A percentile compares a stretch with the other conserved stretches of the same genome.
phyloP scores from a whole-genome alignment of 1,140 invertebrate genomes.

The Manduca sexta region DNA sequence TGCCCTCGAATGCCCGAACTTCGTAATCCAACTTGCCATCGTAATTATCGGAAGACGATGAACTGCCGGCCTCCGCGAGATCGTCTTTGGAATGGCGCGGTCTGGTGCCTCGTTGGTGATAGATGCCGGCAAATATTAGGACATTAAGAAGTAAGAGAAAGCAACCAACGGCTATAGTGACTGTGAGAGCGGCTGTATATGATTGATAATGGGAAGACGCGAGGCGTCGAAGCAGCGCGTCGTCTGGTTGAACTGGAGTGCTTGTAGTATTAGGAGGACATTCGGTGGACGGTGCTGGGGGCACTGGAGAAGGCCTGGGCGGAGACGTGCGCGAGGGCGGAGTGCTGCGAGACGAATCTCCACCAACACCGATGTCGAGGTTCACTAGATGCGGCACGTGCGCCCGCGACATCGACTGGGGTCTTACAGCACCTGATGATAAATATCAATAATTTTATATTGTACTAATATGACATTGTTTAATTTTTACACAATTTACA shows the following conservation, averaged over 20 bases:
- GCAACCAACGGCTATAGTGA: slow-evolving; percentile 94
- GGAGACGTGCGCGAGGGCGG: slow-evolving; percentile 56
- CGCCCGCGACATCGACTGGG: slow-evolving; percentile 79
- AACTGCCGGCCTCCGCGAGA: slow-evolving; percentile 80
- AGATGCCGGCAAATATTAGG: slow-evolving; percentile 95
- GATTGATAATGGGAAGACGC: slow-evolving; percentile 88
- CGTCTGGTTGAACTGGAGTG: slow-evolving; percentile 66
- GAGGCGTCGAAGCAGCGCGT: slow-evolving; percentile 81
- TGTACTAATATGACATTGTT: too few species aligned
- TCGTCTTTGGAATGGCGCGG: slow-evolving; percentile 83
- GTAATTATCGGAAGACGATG: slow-evolving; percentile 75
- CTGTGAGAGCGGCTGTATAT: slow-evolving; percentile 91
- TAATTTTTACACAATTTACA: too few species aligned
- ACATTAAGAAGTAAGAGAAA: slow-evolving; percentile 92
- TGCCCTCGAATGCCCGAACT: slow-evolving; percentile 73
- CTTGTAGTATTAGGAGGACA: slow-evolving; percentile 79
- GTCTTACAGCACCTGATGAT: slow-evolving; percentile 78
- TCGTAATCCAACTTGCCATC: slow-evolving; percentile 77
- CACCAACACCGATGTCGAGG: slow-evolving; percentile 40
- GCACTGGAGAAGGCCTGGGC: slow-evolving; percentile 37
- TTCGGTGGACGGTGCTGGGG: slow-evolving; percentile 75
- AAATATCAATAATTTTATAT: not conserved
- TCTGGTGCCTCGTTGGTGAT: slow-evolving; percentile 85
- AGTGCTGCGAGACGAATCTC: slow-evolving; percentile 58
- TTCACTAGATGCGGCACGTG: slow-evolving; percentile 69